A percentile compares a stretch with the other conserved stretches of the same genome.
phyloP scores from a whole-genome alignment of 2,113 vertebrate species.

The Emberiza fucata region DNA sequence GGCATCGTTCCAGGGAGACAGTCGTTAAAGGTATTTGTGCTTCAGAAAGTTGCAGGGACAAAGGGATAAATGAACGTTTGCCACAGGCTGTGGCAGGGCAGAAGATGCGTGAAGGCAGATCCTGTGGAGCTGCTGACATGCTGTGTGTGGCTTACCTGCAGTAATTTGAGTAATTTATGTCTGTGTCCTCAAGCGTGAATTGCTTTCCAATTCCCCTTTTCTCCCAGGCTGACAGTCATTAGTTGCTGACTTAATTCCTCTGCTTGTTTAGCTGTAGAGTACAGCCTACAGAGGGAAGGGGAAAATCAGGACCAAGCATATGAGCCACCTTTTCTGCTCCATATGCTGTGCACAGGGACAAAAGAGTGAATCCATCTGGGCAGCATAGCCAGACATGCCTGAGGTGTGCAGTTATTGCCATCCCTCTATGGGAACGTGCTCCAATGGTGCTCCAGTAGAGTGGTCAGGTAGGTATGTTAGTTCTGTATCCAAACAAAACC shows the following conservation, averaged over 20 bases:
- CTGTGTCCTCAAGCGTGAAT: neutral
- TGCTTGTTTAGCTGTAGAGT: neutral
- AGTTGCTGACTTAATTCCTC: slow-evolving; percentile 3
- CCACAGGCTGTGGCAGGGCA: neutral
- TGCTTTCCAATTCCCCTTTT: slow-evolving; percentile 1
- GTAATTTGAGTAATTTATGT: slow-evolving; percentile 41
- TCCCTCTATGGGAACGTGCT: neutral
- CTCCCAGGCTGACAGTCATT: slow-evolving; percentile 22
- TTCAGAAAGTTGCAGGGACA: neutral
- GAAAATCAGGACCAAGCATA: neutral
- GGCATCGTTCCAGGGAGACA: neutral
- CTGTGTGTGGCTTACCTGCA: neutral
- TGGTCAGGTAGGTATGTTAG: fast-evolving
- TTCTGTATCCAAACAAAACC: neutral
- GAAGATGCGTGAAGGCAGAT: neutral
- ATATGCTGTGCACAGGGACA: neutral
- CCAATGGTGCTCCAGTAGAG: neutral
- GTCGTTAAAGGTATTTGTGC: neutral
- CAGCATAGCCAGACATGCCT: neutral
- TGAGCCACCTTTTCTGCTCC: neutral
- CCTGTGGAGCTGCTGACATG: neutral
- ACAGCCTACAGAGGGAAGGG: neutral
- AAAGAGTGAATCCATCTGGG: neutral
- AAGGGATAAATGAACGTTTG: slow-evolving; percentile 19
- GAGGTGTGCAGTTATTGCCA: neutral